Evolutionary conservation across 2,888 invertebrate species (phyloP), one percentile per base, ranked within the genome.

Genomic region (Masnerella sp.): DNA sequence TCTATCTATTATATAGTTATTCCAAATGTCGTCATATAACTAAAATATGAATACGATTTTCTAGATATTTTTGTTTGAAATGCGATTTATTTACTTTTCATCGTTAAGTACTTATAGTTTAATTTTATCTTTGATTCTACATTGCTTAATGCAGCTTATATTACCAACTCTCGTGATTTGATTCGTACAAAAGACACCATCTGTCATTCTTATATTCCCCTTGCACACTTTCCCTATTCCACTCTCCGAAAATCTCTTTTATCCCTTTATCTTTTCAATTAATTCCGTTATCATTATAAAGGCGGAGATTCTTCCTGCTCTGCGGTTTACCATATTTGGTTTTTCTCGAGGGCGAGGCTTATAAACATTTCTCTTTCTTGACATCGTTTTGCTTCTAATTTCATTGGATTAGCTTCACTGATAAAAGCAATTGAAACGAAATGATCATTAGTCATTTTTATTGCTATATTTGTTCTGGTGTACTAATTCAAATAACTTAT

Each of bases 181-280:
- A 25, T 14, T 34, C 14, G 11, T 34, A 34, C 12, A 14, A 34
- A 34, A 34, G 11, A 14, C 34, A 5, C 12, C 34, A 34, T 34
- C 34, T 34, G 34, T 34, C 34, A 34, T 34, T 34, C 34, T 14
- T 34, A 11, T 34, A 34, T 34, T 14, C 34, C 34, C 12, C 4
- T 11, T n/a, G 5, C 34, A 2, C 5, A 38, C 15, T 22, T 42
- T 9, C 22, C 20, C 12, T 42, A 3, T 42, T 42, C 4, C 42
- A 8, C 1, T 15, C n/a, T 38, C 38, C 22, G n/a, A 20, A 5
- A 22, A 20, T 22, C 42, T 5, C 42, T 11, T 11, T 42, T 12
- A 42, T 42, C 42, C 22, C 22, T 20, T 42, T 42, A 42, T 42
- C 22, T 22, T 42, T 20, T 12, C 22, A 42, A 42, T 42, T 42